A percentile compares a stretch with the other conserved stretches of the same genome.
Conservation (phyloP, 2,888 invertebrate genomes). For the Parthenolecanium corni region DNA sequence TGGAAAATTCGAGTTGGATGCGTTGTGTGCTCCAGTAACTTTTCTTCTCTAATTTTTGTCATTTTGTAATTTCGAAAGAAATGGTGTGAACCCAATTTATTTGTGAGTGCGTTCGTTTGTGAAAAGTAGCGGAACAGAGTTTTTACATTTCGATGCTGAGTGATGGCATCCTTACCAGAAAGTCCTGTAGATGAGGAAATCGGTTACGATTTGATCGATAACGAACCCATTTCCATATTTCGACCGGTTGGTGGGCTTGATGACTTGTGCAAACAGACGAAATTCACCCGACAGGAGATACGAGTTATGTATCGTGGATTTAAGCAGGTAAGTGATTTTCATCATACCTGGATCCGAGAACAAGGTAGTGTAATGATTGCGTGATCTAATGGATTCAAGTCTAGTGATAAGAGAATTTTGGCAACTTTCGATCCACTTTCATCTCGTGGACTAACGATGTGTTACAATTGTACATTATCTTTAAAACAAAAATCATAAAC, state of each 20-base stretch:
- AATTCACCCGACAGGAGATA: slow-evolving; percentile 90
- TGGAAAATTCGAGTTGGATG: not conserved
- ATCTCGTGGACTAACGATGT: too few relatives aligned
- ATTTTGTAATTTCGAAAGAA: too few relatives aligned
- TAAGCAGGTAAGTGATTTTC: slow-evolving; percentile 60
- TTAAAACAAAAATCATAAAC: too few relatives aligned
- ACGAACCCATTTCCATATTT: slow-evolving; percentile 11
- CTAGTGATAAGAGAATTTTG: too few relatives aligned
- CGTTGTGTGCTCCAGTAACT: not conserved
- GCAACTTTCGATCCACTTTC: too few relatives aligned
- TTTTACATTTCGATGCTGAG: slow-evolving; percentile 5
- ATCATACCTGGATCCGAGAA: too few relatives aligned
- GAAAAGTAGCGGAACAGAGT: not conserved
- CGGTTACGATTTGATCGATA: slow-evolving; percentile 24
- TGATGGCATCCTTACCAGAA: slow-evolving; percentile 28
- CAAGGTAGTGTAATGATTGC: too few relatives aligned
- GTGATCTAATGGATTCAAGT: too few relatives aligned
- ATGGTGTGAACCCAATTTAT: not conserved
- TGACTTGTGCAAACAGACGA: slow-evolving; percentile 82
- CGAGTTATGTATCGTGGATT: slow-evolving; percentile 95
- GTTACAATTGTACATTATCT: too few relatives aligned
- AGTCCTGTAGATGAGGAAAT: slow-evolving; percentile 27
- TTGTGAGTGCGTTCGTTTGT: not conserved
- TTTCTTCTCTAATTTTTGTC: too few relatives aligned
- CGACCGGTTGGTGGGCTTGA: slow-evolving; percentile 70